Conservation (phyloP, 2,113 vertebrate genomes). For the Podilymbus podiceps region DNA sequence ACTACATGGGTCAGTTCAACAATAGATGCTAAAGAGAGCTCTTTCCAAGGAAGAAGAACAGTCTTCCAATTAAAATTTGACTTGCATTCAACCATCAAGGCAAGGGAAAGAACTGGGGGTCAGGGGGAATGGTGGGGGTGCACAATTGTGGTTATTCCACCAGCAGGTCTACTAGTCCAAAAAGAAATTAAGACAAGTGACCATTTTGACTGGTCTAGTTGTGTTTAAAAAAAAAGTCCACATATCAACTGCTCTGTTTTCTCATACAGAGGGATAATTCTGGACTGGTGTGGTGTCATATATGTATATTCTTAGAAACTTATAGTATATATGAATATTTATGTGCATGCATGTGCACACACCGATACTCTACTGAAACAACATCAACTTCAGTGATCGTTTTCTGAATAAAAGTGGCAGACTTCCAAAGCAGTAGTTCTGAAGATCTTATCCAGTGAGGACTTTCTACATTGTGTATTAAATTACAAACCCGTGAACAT, state of each 20-base stretch:
- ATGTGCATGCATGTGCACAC: accelerated
- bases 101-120: neutral
- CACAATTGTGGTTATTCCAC: neutral
- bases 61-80: neutral
- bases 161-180: neutral
- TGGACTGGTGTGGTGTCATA: neutral
- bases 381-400: neutral
- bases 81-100: neutral
- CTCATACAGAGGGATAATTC: neutral
- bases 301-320: neutral
- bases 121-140: no score
- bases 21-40: neutral
- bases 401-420: neutral
- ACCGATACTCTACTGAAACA: neutral
- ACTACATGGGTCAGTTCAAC: neutral
- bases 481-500: neutral
- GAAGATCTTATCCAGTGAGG: neutral
- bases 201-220: neutral
- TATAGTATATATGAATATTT: neutral
- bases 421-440: neutral
- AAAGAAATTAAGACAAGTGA: neutral
- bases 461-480: neutral
- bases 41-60: neutral
- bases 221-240: neutral
- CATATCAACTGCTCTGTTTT: neutral